These are phyloP conservation scores for Heloderma charlesbogerti DNA, from an alignment of 2,113 vertebrate species.

Conservation along the genomic window DNA sequence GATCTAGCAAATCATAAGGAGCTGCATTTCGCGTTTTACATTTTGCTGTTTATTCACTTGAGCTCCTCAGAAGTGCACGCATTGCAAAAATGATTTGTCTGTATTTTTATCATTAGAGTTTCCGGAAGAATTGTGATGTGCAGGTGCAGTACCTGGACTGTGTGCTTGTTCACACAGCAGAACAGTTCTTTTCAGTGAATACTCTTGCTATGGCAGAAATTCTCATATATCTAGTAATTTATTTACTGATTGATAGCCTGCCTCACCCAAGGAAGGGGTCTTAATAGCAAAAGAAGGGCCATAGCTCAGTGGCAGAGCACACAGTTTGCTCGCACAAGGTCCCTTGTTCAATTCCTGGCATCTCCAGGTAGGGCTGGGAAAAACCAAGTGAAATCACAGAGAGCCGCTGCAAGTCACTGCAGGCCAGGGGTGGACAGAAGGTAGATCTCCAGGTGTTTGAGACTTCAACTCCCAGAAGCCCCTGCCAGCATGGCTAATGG, in stretches of 20 bases:
- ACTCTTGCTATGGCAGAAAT: neutral
- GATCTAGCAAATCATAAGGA: neutral
- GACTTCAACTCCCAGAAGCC: no score
- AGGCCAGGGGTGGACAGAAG: neutral
- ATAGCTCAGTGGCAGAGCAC: neutral
- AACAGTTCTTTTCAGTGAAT: neutral
- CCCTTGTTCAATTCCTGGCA: neutral
- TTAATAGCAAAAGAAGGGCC: neutral
- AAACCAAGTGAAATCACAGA: neutral
- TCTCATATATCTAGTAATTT: neutral
- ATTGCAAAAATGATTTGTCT: neutral
- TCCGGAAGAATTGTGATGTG: neutral
- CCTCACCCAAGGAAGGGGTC: neutral
- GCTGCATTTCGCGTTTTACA: neutral
- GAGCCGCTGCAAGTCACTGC: neutral
- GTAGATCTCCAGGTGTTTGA: neutral
- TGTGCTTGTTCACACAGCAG: neutral
- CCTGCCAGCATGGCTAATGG: no score
- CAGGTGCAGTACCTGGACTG: no score
- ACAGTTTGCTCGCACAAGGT: neutral
- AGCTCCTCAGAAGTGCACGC: neutral
- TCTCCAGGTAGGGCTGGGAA: neutral
- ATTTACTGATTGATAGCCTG: neutral
- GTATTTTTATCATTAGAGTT: neutral
- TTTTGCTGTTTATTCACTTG: neutral